phyloP scores from a whole-genome alignment of 2,113 vertebrate genomes.

The Erythrolamprus reginae region DNA sequence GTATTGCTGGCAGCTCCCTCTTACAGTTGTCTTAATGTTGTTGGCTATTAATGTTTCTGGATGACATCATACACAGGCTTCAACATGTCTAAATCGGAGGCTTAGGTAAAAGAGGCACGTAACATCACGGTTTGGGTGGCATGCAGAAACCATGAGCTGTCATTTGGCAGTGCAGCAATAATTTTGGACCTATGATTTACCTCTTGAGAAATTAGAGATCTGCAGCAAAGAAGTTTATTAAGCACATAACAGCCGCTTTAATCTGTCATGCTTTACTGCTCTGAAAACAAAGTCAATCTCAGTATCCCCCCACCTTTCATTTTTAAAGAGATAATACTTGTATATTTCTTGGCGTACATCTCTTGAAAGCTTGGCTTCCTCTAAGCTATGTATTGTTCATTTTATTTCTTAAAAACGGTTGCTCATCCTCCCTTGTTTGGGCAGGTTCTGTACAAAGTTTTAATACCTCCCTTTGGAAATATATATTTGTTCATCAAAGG shows the following conservation, averaged over 20 bases:
- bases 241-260: conserved; percentile 29
- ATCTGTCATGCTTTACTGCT: background rate
- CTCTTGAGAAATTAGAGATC: conserved; percentile 45
- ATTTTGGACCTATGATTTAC: conserved; percentile 50
- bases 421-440: background rate
- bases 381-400: background rate
- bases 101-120: conserved; percentile 50
- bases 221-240: background rate
- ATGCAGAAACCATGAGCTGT: conserved; percentile 7
- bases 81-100: conserved; percentile 5
- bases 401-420: background rate
- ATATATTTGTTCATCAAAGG: background rate
- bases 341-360: background rate
- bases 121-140: background rate
- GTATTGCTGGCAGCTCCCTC: background rate
- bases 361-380: background rate
- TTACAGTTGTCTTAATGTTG: background rate
- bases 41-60: background rate
- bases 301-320: background rate
- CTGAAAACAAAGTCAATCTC: background rate
- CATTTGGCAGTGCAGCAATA: conserved; percentile 40
- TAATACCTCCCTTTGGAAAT: background rate
- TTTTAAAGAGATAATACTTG: background rate
- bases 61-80: conserved; percentile 26
- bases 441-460: background rate